A percentile compares a stretch with the other conserved stretches of the same genome.
phyloP scores from a whole-genome alignment of 2,113 vertebrate genomes.

The Calonectris borealis region DNA sequence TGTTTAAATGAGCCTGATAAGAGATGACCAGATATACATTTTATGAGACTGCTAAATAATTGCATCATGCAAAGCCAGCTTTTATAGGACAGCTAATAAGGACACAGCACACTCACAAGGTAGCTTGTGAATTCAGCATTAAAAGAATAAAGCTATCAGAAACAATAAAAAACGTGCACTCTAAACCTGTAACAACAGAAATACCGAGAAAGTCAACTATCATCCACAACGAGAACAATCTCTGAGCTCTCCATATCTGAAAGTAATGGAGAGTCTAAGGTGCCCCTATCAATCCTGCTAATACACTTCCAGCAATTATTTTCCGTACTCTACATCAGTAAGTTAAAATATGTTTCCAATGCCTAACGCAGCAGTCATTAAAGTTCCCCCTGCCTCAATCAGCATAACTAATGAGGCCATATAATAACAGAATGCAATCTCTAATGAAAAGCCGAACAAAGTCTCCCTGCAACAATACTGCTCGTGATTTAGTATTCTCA shows the following conservation, averaged over 20 bases:
- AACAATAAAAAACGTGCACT: constrained; percentile 27
- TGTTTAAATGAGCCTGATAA: constrained; percentile 72
- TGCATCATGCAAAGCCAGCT: constrained; percentile 9
- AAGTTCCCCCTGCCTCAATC: constrained; percentile 36
- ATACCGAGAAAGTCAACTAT: background rate
- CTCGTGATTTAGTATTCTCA: constrained; percentile 23
- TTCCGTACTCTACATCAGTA: constrained; percentile 10
- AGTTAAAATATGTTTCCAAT: constrained; percentile 46
- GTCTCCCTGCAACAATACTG: background rate
- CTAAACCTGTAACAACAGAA: constrained; percentile 57
- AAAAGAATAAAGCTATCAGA: constrained; percentile 40
- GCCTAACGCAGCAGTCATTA: constrained; percentile 32
- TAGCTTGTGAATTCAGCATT: constrained; percentile 49
- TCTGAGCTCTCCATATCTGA: background rate
- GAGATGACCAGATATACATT: constrained; percentile 71
- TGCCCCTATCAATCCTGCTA: constrained; percentile 32
- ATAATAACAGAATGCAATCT: constrained; percentile 42
- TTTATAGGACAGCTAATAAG: constrained; percentile 60
- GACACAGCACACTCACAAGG: background rate
- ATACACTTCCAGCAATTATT: constrained; percentile 37
- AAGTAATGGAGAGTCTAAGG: constrained; percentile 22
- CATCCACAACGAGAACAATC: background rate
- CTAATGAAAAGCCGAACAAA: constrained; percentile 43
- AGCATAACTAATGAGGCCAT: constrained; percentile 45
- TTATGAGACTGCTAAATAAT: constrained; percentile 71